These are phyloP conservation scores for Struthidea cinerea DNA, from an alignment of 2,113 vertebrate genomes.

Conservation along the genomic window DNA sequence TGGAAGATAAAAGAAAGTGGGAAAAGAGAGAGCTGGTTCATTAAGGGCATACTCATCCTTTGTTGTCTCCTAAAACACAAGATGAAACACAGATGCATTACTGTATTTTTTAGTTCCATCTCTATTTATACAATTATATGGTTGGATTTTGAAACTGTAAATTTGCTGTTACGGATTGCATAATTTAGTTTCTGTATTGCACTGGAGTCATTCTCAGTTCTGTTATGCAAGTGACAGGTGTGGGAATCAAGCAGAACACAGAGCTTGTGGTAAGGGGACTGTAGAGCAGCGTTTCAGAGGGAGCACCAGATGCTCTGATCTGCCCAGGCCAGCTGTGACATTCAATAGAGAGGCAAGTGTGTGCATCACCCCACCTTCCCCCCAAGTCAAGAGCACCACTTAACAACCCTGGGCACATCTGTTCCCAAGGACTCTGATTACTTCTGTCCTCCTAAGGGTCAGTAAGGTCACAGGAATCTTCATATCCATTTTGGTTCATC, in stretches of 20 bases:
- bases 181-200: background rate
- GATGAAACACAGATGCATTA: conserved; percentile 41
- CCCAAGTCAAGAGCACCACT: background rate
- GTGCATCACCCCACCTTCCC: background rate
- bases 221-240: conserved; percentile 10
- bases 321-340: background rate
- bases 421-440: background rate
- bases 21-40: background rate
- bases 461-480: background rate
- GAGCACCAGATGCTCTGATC: conserved; percentile 36
- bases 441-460: background rate
- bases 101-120: background rate
- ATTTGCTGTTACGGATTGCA: background rate
- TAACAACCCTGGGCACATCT: background rate
- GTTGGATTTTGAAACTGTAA: background rate
- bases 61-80: conserved; percentile 9
- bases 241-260: background rate
- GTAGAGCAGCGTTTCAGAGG: background rate
- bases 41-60: background rate
- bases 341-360: background rate
- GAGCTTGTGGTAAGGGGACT: background rate
- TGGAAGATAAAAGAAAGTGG: background rate
- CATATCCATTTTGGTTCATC: background rate
- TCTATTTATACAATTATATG: background rate
- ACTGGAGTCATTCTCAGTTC: background rate